Conservation (phyloP, 2,113 vertebrate genomes). For the Saimiri boliviensis region DNA sequence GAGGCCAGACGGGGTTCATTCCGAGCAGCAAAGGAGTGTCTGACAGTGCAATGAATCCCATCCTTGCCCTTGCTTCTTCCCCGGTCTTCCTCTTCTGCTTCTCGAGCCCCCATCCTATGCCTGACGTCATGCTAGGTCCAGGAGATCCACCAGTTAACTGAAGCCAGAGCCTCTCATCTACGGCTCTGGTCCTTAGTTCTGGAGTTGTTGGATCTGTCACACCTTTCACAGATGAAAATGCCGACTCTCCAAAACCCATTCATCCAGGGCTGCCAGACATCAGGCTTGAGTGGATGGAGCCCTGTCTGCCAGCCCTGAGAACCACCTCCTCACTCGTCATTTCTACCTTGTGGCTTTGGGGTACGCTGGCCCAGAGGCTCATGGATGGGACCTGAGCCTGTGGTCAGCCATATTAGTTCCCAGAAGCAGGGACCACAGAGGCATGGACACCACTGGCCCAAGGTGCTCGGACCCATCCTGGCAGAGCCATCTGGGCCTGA, state of each 20-base stretch:
- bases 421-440: not conserved
- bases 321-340: rapidly evolving
- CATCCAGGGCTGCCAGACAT: not conserved
- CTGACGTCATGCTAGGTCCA: not conserved
- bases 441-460: rapidly evolving
- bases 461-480: not conserved
- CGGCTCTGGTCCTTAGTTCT: not conserved
- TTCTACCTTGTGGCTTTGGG: not conserved
- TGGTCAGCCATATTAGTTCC: rapidly evolving
- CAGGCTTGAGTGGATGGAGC: not conserved
- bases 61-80: not conserved
- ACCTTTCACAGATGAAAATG: not conserved
- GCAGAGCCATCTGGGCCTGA: not conserved
- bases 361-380: rapidly evolving
- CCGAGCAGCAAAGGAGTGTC: not conserved
- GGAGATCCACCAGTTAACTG: not conserved
- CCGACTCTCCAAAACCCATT: not conserved
- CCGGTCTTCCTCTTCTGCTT: not conserved
- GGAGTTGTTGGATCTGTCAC: not conserved
- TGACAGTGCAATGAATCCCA: not conserved
- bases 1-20: rapidly evolving
- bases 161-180: not conserved
- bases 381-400: rapidly evolving
- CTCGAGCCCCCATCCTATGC: not conserved
- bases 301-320: not conserved